These are phyloP conservation scores for Scopus umbretta DNA, from an alignment of 2,113 vertebrate species.

Conservation along the genomic window DNA sequence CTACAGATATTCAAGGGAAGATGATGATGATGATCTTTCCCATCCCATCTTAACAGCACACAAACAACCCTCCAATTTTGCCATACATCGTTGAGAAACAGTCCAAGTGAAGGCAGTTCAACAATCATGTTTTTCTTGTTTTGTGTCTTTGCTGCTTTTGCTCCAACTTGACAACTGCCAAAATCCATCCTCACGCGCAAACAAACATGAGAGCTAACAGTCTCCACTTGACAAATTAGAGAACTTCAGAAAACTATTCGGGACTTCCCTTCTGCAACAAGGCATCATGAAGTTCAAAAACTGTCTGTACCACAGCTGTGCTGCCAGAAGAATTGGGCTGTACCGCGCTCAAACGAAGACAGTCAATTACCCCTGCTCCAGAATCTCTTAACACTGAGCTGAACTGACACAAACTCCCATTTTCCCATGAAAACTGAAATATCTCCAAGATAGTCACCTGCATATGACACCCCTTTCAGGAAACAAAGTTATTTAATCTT, in stretches of 20 bases:
- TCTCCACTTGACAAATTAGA: neutral
- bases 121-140: neutral
- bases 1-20: neutral
- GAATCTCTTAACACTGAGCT: neutral
- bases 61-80: neutral
- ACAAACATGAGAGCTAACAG: neutral
- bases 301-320: neutral
- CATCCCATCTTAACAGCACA: neutral
- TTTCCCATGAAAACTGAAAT: neutral
- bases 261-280: neutral
- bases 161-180: neutral
- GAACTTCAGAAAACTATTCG: neutral
- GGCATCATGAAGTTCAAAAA: neutral
- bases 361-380: neutral
- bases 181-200: neutral
- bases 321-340: slow-evolving; percentile 1
- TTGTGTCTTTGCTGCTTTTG: neutral
- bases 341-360: neutral
- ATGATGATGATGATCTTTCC: neutral
- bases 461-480: neutral
- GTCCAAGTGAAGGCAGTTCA: neutral
- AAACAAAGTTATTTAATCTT: slow-evolving; percentile 13
- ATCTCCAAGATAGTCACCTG: neutral
- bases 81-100: fast-evolving
- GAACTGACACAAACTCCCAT: neutral